Evolutionary conservation across 1,140 invertebrate species (phyloP), one percentile per base, ranked within the genome.

Genomic region (Drosophila kepulauana): DNA sequence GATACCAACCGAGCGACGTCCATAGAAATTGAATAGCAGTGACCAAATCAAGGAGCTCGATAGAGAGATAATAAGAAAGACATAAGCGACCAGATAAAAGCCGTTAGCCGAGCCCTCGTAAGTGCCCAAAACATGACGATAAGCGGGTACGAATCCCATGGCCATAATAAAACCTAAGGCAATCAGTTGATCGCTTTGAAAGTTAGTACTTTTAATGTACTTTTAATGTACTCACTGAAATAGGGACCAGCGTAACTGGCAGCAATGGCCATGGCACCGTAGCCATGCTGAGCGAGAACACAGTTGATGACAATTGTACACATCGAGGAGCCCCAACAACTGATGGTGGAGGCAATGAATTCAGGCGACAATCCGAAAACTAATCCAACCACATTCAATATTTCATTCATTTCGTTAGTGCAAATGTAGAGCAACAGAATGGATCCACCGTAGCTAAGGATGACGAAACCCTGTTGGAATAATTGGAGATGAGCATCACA

Each of bases 241-340:
- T 38, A 62, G 5, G 59, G 59, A 11, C 59, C 59, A 1, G 59
- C 59, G 46, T 62, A 62, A 46, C 59, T 62, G 59, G 59, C 59
- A 1, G 46, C 45, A 2, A 62, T 49, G 16, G 59, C 59, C 59
- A 62, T 62, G 8, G 59, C 13, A 0, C 30, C 46, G 25, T 62
- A 62, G 5, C 59, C 59, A 38, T 62, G 59, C 5, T 33, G 15
- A 10, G 59, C 59, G 4, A 62, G 30, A n/a, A 62, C 10, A 49
- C 59, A 30, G 20, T 62, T 62, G 46, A 51, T 62, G 8, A 62
- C 46, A 38, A 62, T 49, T 1, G 59, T 62, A 8, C 30, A 62
- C 0, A 62, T 1, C 59, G 59, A 62, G 25, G 46, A 35, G 11
- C 45, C 59, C 59, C 59, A 62, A 5, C 30, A 35, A 30, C 59